Evolutionary conservation across 1,140 invertebrate species (phyloP), one percentile per base, ranked within the genome.

Genomic region (Acromyrmex echinatior): DNA sequence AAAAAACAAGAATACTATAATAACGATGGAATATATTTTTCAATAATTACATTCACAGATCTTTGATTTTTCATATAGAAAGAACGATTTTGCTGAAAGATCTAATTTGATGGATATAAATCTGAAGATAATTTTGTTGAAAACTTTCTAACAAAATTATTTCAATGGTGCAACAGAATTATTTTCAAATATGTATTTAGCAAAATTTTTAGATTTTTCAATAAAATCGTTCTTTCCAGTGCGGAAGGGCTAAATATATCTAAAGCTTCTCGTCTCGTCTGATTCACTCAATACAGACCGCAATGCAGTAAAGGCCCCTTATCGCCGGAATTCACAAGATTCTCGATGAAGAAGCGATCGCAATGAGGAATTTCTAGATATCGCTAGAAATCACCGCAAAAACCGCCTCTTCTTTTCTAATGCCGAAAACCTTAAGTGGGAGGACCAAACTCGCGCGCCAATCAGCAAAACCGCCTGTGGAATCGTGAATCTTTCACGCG

Each of bases 401-500:
- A 82, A 82, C 49, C 76, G 60, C 10, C 21, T 58, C 56, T 71
- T 10, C 53, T 70, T 62, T 70, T 71, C 85, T 14, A 25, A 60
- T 18, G 49, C 21, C 53, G 60, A 76, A 60, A 60, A 60, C 60
- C 45, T n/a, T 62, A 70, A 70, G 77, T 49, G 76, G 35, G 58
- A 77, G 62, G 76, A 80, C 70, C 25, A 51, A 14, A 71, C 25
- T 74, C 35, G 21, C 51, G 16, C 51, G 16, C 39, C 39, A 49
- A n/a, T 28, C 39, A 12, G 49, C 68, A 18, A 68, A 84, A 84
- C 58, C 60, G 65, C 65, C 65, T 51, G 71, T 49, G 70, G 65
- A 86, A 73, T 81, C 56, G 85, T 81, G 85, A 86, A 86, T 86
- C 78, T 71, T 56, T 39, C 31, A n/a, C 60, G 68, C 63, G 53